These are phyloP conservation scores for Bolinopsis microptera DNA, from an alignment of 37 sponge, comb jelly and placozoan genomes.

Conservation along the genomic window DNA sequence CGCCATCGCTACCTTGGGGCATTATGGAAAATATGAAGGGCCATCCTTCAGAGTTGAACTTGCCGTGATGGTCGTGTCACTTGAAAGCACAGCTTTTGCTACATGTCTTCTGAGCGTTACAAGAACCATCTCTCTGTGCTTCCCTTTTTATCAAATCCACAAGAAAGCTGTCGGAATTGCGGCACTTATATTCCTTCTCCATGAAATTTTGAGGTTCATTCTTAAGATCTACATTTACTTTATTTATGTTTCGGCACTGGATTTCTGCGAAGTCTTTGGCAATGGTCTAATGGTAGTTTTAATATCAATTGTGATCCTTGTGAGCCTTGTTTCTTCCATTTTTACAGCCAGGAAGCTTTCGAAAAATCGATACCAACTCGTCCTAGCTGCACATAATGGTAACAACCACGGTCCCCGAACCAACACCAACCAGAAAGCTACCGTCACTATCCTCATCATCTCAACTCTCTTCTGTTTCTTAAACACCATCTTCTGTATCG, in stretches of 20 bases:
- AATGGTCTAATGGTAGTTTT: neutral
- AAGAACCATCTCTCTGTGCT: neutral
- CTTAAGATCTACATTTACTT: neutral
- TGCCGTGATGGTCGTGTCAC: neutral
- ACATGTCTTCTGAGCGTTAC: neutral
- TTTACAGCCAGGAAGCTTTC: neutral
- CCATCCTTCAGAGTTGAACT: neutral
- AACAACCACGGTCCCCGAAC: neutral
- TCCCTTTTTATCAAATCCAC: neutral
- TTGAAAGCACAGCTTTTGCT: neutral
- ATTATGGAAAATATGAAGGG: neutral
- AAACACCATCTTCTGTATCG: neutral
- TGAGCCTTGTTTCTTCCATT: neutral
- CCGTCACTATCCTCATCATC: neutral
- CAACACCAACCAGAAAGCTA: neutral
- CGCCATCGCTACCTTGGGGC: neutral
- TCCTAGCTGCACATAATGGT: neutral
- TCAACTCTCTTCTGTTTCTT: neutral
- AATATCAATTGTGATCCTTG: neutral
- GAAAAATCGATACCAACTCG: neutral
- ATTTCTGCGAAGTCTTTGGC: too few relatives aligned
- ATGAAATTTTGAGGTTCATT: neutral
- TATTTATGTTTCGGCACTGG: too few relatives aligned
- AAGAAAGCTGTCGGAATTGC: neutral
- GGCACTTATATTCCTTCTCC: neutral